Evolutionary conservation across 2,113 vertebrate species (phyloP).

Genomic region (Agapornis roseicollis): DNA sequence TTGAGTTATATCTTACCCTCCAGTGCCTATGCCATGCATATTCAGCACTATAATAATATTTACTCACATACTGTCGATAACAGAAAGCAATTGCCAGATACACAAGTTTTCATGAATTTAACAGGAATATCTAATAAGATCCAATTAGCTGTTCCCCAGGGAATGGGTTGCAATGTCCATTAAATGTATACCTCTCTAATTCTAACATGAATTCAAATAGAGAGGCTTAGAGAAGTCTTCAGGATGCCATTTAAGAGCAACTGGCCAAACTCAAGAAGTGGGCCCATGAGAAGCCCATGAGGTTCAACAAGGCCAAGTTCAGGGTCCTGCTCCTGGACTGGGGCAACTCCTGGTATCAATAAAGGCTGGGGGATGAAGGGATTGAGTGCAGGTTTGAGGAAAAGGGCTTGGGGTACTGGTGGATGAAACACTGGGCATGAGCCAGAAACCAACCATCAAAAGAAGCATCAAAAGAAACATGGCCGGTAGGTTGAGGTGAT

Average conservation of each 20-base stretch:
- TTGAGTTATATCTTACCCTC: neutral
- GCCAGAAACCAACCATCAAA: neutral
- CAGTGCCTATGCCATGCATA: neutral
- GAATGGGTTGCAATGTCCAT: neutral
- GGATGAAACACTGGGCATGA: neutral
- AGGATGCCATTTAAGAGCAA: neutral
- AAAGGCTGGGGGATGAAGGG: neutral
- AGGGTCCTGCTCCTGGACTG: neutral
- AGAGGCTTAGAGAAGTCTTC: neutral
- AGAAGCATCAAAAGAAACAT: rapidly evolving
- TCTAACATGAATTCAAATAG: neutral
- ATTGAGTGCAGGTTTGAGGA: neutral
- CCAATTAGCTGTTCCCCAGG: neutral
- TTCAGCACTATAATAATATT: neutral
- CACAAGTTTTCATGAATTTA: neutral
- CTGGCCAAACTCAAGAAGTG: neutral
- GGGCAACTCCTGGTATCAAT: neutral
- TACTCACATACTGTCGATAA: neutral
- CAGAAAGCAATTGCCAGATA: neutral
- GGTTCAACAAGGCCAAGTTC: neutral
- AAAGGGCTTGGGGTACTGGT: neutral
- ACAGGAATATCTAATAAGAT: neutral
- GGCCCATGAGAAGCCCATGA: rapidly evolving
- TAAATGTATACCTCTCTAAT: neutral
- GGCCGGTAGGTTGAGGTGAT: neutral